Conservation (phyloP, 2,888 invertebrate species). For the Dermolepida albohirtum region DNA sequence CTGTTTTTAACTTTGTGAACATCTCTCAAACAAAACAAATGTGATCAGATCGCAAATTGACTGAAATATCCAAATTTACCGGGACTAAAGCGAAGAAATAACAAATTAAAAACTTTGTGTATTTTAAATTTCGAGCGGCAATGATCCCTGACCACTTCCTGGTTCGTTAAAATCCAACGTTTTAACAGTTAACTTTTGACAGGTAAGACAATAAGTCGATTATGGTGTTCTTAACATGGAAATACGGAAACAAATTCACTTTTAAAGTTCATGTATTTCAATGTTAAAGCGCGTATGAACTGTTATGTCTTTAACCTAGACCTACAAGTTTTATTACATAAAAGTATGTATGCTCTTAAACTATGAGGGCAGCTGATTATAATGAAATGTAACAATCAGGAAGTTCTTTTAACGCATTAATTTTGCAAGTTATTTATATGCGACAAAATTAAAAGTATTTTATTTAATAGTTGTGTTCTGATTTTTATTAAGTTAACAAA, state of each 20-base stretch:
- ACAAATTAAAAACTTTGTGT: slow-evolving; percentile 13
- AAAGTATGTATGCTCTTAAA: too few relatives aligned
- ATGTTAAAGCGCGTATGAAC: neutral
- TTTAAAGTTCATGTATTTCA: neutral
- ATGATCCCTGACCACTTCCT: slow-evolving; percentile 49
- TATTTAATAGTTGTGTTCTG: too few relatives aligned
- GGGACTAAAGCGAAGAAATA: neutral
- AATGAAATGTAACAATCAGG: too few relatives aligned
- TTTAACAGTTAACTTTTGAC: slow-evolving; percentile 50
- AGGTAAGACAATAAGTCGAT: slow-evolving; percentile 49
- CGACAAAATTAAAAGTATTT: too few relatives aligned
- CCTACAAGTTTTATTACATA: slow-evolving; percentile 26
- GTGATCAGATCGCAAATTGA: neutral
- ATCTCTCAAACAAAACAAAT: too few relatives aligned
- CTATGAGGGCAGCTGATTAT: too few relatives aligned
- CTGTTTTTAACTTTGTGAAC: slow-evolving; percentile 40
- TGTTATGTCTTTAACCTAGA: slow-evolving; percentile 24
- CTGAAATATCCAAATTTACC: slow-evolving; percentile 5
- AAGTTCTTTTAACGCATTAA: too few relatives aligned
- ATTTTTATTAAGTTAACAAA: too few relatives aligned
- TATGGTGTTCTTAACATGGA: neutral
- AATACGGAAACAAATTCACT: too few relatives aligned
- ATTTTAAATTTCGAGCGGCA: slow-evolving; percentile 41
- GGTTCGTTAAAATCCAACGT: slow-evolving; percentile 47
- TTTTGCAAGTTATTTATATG: too few relatives aligned